Percentiles rank a stretch among this genome's conserved stretches.
These are phyloP conservation scores for Sebastes nivosus DNA, from an alignment of 2,797 vertebrate species.

Conservation along the genomic window DNA sequence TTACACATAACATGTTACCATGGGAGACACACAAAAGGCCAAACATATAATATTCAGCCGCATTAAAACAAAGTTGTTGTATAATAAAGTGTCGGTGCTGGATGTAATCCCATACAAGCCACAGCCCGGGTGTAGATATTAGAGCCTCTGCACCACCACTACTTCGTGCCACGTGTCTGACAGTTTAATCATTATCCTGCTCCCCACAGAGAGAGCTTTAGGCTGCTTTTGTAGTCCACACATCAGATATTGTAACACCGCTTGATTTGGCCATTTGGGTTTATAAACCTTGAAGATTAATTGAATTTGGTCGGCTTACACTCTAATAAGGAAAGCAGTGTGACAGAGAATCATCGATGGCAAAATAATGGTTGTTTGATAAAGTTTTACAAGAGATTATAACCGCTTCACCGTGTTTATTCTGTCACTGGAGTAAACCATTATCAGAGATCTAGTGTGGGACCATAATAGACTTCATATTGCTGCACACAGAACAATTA, in stretches of 20 bases:
- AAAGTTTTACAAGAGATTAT: background rate
- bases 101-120: conserved; percentile 36
- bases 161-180: conserved; percentile 36
- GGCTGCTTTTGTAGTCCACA: conserved; percentile 41
- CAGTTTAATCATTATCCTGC: conserved; percentile 56
- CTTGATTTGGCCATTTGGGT: conserved; percentile 15
- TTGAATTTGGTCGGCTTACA: conserved; percentile 22
- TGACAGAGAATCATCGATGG: background rate
- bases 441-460: background rate
- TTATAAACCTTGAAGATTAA: conserved; percentile 33
- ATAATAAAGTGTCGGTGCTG: conserved; percentile 11
- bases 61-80: conserved; percentile 11
- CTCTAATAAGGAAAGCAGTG: conserved; percentile 5
- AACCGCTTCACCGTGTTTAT: background rate
- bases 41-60: background rate
- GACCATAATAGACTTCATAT: background rate
- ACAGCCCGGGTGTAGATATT: conserved; percentile 38
- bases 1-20: background rate
- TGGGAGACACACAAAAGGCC: background rate
- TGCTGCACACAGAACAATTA: background rate
- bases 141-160: conserved; percentile 16
- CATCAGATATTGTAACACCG: conserved; percentile 27
- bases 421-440: background rate
- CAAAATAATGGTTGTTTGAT: background rate
- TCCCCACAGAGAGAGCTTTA: conserved; percentile 34